These are phyloP conservation scores for Caloenas nicobarica DNA, from an alignment of 2,113 vertebrate genomes.

Conservation along the genomic window DNA sequence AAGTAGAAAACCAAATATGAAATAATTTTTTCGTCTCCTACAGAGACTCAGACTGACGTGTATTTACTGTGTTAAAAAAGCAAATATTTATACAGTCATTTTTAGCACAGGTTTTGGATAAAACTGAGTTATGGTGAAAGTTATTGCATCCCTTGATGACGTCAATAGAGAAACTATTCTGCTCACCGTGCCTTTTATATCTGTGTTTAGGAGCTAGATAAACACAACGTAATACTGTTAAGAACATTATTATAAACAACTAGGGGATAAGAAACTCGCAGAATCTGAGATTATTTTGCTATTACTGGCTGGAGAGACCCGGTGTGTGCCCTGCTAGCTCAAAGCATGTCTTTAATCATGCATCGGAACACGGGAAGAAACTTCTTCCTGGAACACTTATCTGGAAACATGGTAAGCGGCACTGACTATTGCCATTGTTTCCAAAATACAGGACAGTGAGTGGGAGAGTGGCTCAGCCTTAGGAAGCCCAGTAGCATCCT, in stretches of 20 bases:
- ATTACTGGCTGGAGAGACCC: neutral
- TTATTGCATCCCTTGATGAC: neutral
- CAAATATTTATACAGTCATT: neutral
- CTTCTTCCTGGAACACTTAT: conserved; percentile 50
- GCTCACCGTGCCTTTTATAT: neutral
- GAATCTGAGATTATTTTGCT: neutral
- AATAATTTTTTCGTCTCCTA: neutral
- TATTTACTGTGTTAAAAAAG: neutral
- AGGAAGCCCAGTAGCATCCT: conserved; percentile 38
- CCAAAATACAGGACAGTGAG: conserved; percentile 28
- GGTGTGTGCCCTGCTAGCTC: neutral
- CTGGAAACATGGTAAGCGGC: conserved; percentile 8
- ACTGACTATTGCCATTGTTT: neutral
- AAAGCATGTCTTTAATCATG: conserved; percentile 28
- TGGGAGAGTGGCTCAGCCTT: neutral
- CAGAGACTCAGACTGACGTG: neutral
- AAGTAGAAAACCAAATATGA: neutral
- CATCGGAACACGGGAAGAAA: conserved; percentile 33
- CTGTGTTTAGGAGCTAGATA: neutral
- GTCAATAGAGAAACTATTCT: neutral
- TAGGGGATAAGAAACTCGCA: neutral
- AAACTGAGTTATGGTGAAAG: neutral
- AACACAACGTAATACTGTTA: neutral
- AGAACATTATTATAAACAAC: neutral
- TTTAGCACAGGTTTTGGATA: neutral